These are phyloP conservation scores for Platichthys flesus DNA, from an alignment of 2,113 vertebrate genomes.

Conservation along the genomic window DNA sequence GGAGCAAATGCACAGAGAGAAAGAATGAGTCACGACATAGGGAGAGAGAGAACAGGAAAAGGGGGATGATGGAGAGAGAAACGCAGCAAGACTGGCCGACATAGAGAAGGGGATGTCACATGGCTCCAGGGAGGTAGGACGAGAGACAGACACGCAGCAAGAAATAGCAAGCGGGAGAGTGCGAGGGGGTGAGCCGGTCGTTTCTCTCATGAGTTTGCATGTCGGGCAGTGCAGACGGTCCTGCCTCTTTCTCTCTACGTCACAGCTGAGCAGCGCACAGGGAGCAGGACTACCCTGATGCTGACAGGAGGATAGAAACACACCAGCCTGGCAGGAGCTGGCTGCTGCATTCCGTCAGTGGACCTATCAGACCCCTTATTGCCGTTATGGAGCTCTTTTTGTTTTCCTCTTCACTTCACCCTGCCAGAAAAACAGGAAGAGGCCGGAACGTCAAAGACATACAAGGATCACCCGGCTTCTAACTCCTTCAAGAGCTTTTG, in stretches of 20 bases:
- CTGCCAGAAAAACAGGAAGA: background rate
- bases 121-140: constrained; percentile 31
- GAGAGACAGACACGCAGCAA: constrained; percentile 55
- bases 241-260: constrained; percentile 67
- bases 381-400: constrained; percentile 11
- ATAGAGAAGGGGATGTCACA: constrained; percentile 43
- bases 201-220: constrained; percentile 57
- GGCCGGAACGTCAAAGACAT: constrained; percentile 2
- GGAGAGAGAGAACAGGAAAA: constrained; percentile 23
- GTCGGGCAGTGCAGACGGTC: constrained; percentile 58
- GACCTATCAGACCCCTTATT: background rate
- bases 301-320: constrained; percentile 52
- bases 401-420: constrained; percentile 1
- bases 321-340: constrained; percentile 44
- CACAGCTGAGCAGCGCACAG: constrained; percentile 59
- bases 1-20: constrained; percentile 2
- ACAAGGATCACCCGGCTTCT: constrained; percentile 12
- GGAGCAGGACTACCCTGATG: constrained; percentile 63
- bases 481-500: constrained; percentile 44
- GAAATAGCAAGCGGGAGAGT: constrained; percentile 34
- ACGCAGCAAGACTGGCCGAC: constrained; percentile 12
- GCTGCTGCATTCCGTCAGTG: constrained; percentile 52
- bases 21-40: constrained; percentile 58
- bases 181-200: constrained; percentile 38
- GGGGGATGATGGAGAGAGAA: constrained; percentile 18